Base-by-base conservation (phyloP, 2,888 invertebrate genomes). In the Oxycera nigricornis region DNA sequence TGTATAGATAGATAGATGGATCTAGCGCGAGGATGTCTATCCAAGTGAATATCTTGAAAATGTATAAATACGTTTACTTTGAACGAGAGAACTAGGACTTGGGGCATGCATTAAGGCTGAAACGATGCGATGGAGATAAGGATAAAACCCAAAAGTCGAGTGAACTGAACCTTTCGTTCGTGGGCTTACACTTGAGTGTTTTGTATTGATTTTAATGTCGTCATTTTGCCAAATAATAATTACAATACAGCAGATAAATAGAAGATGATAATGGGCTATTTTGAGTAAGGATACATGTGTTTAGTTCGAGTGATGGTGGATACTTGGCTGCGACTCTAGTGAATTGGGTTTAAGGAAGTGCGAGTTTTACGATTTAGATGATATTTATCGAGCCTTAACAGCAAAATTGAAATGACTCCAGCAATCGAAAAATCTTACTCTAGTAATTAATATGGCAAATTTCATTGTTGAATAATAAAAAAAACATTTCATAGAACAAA, bases 201-300 rank as follows among this genome's bases (percentile, higher is more conserved):
- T 75, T 73, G 75, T 75, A 75, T 75, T 75, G 75, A 75, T 75
- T 75, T 73, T 75, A 75, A 75, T 75, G 75, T 75, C 73, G 75
- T 75, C 73, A 62, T 70, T 74, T 74, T 75, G 65, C 73, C 73
- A 65, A 73, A 73, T 70, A 75, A 73, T 75, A 55, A 70, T 70
- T 70, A 70, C 70, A 55, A 70, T 52, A 70, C 52, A 31, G 11
- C 22, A 41, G 31, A 70, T 50, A 50, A 70, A 70, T 52, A 24
- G 31, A 31, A 30, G 55, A 52, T 31, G 35, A 70, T 70, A 68
- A 41, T 50, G 39, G 46, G 9, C 67, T 39, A 50, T 50, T 46
- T 24, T 28, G 17, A 22, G 17, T 2, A n/a, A n/a, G n/a, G n/a
- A n/a, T n/a, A n/a, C n/a, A n/a, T n/a, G n/a, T n/a, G n/a, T n/a